A percentile compares a stretch with the other conserved stretches of the same genome.
Evolutionary conservation across 2,113 vertebrate genomes (phyloP).

Genomic region (Gymnogyps californianus): DNA sequence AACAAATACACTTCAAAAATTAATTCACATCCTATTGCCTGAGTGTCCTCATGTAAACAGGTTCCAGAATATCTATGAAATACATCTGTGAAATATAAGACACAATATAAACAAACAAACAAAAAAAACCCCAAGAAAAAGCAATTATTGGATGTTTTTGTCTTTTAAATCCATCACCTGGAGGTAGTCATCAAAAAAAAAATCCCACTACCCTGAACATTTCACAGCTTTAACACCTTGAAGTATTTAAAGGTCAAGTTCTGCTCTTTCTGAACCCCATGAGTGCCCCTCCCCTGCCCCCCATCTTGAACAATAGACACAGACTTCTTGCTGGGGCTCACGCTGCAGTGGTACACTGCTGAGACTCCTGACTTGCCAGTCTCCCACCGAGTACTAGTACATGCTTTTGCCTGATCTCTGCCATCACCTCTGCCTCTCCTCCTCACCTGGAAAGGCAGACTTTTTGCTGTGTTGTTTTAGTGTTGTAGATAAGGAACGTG

Average conservation of each 20-base stretch:
- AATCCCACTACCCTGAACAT: not conserved
- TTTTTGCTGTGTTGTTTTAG: not conserved
- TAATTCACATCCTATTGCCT: not conserved
- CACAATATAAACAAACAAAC: not conserved
- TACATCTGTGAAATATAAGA: not conserved
- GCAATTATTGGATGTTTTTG: not conserved
- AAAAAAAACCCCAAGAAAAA: not conserved
- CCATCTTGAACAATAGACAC: not conserved
- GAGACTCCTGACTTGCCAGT: not conserved
- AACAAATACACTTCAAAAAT: not conserved
- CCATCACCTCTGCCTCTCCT: not conserved
- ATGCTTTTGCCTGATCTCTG: not conserved
- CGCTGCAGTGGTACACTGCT: not conserved
- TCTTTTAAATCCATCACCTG: not conserved
- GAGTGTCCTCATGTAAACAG: not conserved
- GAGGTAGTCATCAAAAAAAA: not conserved
- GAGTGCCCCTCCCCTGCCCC: accelerated
- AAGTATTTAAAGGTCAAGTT: not conserved
- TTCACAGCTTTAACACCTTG: not conserved
- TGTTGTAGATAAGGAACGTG: not conserved
- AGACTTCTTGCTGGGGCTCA: not conserved
- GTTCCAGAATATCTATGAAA: not conserved
- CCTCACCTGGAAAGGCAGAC: not conserved
- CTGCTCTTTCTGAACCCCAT: not conserved
- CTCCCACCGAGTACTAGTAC: accelerated